These are phyloP conservation scores for Stenchaetothrips biformis DNA, from an alignment of 2,888 invertebrate species.

Conservation along the genomic window DNA sequence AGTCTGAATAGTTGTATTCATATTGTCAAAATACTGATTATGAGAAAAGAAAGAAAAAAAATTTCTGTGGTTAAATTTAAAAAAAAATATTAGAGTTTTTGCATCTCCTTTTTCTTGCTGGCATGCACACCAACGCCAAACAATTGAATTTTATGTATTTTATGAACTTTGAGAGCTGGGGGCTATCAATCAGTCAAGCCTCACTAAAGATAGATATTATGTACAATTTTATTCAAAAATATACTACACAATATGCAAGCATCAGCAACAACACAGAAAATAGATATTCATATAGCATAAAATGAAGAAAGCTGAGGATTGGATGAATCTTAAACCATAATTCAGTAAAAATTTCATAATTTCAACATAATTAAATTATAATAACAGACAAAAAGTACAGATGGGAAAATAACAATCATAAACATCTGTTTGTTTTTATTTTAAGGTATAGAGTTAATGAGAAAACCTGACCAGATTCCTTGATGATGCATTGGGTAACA, in stretches of 20 bases:
- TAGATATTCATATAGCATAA: background rate
- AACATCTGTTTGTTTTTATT: background rate
- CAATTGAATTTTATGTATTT: no score
- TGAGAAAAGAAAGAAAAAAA: no score
- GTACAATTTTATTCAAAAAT: constrained; percentile 21
- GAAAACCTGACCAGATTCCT: background rate
- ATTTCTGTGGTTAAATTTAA: no score
- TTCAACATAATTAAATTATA: constrained; percentile 20
- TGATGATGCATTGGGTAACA: background rate
- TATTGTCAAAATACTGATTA: no score
- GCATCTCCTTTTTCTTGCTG: no score
- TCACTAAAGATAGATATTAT: background rate
- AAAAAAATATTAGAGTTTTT: no score
- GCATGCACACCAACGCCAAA: no score
- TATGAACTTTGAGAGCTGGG: no score
- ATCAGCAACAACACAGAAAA: constrained; percentile 5
- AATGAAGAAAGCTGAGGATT: background rate
- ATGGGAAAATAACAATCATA: background rate
- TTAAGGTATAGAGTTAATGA: no score
- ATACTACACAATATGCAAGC: constrained; percentile 10
- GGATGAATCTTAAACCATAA: background rate
- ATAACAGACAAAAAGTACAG: background rate
- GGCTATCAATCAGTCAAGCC: no score
- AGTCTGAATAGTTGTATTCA: no score
- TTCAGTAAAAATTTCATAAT: background rate